phyloP scores from a whole-genome alignment of 2,888 invertebrate genomes.

The Plagodis pulveraria region DNA sequence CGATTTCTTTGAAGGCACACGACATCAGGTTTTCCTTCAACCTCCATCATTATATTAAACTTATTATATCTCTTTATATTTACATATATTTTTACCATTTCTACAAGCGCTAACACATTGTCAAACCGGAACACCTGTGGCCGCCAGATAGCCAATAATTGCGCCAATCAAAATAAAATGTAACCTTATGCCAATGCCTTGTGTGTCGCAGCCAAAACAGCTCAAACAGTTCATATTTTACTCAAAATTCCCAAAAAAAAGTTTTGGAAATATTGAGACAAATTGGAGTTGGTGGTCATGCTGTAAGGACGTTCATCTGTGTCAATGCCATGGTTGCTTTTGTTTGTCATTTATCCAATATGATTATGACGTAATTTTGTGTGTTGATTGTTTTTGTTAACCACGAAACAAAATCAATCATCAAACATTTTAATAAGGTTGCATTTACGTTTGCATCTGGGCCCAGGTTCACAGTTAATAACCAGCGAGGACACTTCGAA shows the following conservation, averaged over 20 bases:
- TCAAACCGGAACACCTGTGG: background rate
- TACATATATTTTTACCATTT: slow-evolving; percentile 41
- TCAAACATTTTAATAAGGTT: no score
- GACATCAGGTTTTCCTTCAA: slow-evolving; percentile 45
- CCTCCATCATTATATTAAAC: slow-evolving; percentile 36
- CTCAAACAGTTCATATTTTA: no score
- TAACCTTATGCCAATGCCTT: background rate
- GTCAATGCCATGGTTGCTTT: no score
- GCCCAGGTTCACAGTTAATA: background rate
- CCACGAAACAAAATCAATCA: no score
- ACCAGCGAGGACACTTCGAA: background rate
- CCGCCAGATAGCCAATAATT: background rate
- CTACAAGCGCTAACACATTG: slow-evolving; percentile 13
- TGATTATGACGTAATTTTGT: no score
- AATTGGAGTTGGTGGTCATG: no score
- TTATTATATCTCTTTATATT: slow-evolving; percentile 42
- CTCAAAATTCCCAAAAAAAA: no score
- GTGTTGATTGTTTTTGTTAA: no score
- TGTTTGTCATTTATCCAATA: no score
- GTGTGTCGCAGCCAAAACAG: no score
- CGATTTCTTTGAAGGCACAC: slow-evolving; percentile 53
- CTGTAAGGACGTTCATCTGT: no score
- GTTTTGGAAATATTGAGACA: no score
- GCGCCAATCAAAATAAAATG: background rate
- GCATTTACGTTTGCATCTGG: background rate